A percentile compares a stretch with the other conserved stretches of the same genome.
phyloP scores from a whole-genome alignment of 1,140 invertebrate species.

The Melipona quadrifasciata region DNA sequence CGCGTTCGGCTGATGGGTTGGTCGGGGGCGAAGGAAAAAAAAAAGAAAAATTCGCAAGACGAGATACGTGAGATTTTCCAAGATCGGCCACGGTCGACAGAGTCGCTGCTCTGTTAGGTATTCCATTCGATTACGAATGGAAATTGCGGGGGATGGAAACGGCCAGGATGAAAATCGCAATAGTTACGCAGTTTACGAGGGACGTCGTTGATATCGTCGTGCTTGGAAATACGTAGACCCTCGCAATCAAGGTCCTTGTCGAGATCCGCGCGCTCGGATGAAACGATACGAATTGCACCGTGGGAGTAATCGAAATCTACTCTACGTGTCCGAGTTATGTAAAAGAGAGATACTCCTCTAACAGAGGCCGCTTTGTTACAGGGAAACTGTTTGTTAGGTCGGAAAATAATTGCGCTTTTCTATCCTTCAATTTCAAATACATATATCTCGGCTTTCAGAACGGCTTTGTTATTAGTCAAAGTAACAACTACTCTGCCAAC shows the following conservation, averaged over 20 bases:
- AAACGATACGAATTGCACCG: slow-evolving; percentile 19
- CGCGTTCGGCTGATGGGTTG: not conserved
- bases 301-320: not conserved
- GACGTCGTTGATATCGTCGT: slow-evolving; percentile 18
- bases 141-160: slow-evolving; percentile 13
- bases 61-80: not conserved
- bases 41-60: not conserved
- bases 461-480: no score
- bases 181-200: slow-evolving; percentile 22
- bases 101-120: slow-evolving; percentile 2
- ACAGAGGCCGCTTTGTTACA: not conserved
- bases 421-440: no score
- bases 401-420: no score
- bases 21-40: no score
- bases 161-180: slow-evolving; percentile 38
- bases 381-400: no score
- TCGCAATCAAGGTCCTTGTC: slow-evolving; percentile 18
- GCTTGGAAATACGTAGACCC: slow-evolving; percentile 13
- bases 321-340: not conserved
- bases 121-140: slow-evolving; percentile 28
- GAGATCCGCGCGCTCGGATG: not conserved
- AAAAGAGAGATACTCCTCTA: not conserved
- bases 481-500: no score
- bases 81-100: not conserved
- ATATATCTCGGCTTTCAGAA: no score